A percentile compares a stretch with the other conserved stretches of the same genome.
These are phyloP conservation scores for Phyllostomus hastatus DNA, from an alignment of 2,113 vertebrate genomes.

Conservation along the genomic window DNA sequence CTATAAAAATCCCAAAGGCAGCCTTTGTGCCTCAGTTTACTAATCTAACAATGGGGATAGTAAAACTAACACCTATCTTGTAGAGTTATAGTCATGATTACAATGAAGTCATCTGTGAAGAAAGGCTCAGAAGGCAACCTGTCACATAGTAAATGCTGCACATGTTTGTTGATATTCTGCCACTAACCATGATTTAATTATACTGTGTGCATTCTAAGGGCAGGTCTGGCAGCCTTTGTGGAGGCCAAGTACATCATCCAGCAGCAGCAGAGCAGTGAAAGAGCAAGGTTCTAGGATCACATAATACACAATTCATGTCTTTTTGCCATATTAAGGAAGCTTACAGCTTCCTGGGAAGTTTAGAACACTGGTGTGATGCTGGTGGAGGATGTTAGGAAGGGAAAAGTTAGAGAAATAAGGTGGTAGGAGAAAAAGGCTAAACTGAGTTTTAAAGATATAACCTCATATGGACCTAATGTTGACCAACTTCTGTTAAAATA, in stretches of 20 bases:
- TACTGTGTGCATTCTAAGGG: background rate
- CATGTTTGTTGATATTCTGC: background rate
- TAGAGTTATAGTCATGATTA: background rate
- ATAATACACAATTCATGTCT: background rate
- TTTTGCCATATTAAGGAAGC: background rate
- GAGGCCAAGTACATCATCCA: background rate
- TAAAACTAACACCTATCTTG: background rate
- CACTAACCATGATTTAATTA: background rate
- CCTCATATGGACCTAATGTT: background rate
- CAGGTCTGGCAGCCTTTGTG: background rate
- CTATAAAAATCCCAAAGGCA: background rate
- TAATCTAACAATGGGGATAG: background rate
- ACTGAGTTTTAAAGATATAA: constrained; percentile 19
- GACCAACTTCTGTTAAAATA: background rate
- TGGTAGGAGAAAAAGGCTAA: background rate
- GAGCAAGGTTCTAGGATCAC: background rate
- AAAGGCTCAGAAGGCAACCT: background rate
- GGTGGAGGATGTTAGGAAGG: background rate
- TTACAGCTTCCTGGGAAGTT: constrained; percentile 12
- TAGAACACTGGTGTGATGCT: background rate
- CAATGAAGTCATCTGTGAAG: background rate
- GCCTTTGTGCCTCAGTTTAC: background rate
- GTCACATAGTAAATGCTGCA: background rate
- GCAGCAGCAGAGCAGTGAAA: background rate
- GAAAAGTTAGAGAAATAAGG: background rate